Evolutionary conservation across 2,797 vertebrate genomes (phyloP), one percentile per base, ranked within the genome.

Genomic region (Malurus splendens): DNA sequence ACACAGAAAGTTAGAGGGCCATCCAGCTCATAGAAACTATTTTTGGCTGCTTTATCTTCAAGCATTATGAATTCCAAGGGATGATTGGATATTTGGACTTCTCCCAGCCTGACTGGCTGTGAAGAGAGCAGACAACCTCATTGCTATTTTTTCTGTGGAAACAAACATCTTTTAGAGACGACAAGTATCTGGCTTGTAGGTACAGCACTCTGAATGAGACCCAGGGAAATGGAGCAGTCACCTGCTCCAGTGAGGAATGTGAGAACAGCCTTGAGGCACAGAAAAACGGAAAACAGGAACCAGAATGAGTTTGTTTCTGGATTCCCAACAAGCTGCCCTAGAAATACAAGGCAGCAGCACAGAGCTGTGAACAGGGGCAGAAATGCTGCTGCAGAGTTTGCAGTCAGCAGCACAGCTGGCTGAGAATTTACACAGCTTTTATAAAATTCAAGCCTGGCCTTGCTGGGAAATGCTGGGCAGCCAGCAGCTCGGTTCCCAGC

Each of bases 21-120:
- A 79, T 75, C 39, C 74, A 87, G 77, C 44, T 78, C 80, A 73
- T 19, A 52, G 50, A 92, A 94, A 87, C 76, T 92, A 94, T 95
- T 95, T 92, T 81, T 92, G 94, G 79, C 85, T 82, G 65, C 74
- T 88, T 92, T 90, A 90, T 92, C 93, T 93, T 89, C 54, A 55
- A 70, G 82, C 25, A 61, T 77, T 48, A 78, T 1, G 6, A 90
- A 94, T 93, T 94, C 77, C 90, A 93, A 71, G 70, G 57, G 77
- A 73, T 89, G 80, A 92, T 60, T 92, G 92, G 90, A 56, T 70
- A 87, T 60, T 76, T 90, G 90, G 89, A 87, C 30, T 78, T 89
- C 81, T 93, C 89, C 80, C 92, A 94, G 82, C 41, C 86, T 76
- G 73, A 68, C 55, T 75, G 54, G 60, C 84, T 81, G 76, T 20